These are phyloP conservation scores for Diprion similis DNA, from an alignment of 1,140 invertebrate genomes.

Conservation along the genomic window DNA sequence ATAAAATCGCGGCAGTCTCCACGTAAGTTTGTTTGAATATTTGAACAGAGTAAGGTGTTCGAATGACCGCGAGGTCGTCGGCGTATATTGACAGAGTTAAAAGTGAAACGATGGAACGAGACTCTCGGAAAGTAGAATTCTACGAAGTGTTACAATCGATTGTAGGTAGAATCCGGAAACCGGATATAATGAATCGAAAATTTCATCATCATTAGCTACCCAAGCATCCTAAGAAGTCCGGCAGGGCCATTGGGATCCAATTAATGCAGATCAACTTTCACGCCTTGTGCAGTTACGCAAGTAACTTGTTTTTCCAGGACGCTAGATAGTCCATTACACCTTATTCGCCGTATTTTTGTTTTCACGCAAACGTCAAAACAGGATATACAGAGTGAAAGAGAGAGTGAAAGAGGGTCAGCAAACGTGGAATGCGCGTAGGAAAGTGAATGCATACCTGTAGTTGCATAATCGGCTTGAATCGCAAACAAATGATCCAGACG, in stretches of 20 bases:
- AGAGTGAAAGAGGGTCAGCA: not conserved
- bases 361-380: not conserved
- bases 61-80: not conserved
- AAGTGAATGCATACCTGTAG: not conserved
- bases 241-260: constrained; percentile 4
- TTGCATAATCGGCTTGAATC: not conserved
- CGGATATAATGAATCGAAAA: not conserved
- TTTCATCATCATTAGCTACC: constrained; percentile 7
- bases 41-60: no score
- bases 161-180: not conserved
- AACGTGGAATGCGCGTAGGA: no score
- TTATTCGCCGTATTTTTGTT: constrained; percentile 17
- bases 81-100: not conserved
- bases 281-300: constrained; percentile 44
- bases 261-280: constrained; percentile 44
- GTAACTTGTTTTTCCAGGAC: constrained; percentile 43
- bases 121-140: not conserved
- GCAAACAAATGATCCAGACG: no score
- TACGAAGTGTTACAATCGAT: not conserved
- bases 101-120: not conserved
- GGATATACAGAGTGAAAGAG: not conserved
- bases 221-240: constrained; percentile 26
- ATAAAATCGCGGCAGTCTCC: no score
- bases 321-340: constrained; percentile 28
- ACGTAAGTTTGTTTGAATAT: no score